Percentiles rank a stretch among this genome's conserved stretches.
Evolutionary conservation across 2,888 invertebrate genomes (phyloP).

Genomic region (Drosophila prolongata): DNA sequence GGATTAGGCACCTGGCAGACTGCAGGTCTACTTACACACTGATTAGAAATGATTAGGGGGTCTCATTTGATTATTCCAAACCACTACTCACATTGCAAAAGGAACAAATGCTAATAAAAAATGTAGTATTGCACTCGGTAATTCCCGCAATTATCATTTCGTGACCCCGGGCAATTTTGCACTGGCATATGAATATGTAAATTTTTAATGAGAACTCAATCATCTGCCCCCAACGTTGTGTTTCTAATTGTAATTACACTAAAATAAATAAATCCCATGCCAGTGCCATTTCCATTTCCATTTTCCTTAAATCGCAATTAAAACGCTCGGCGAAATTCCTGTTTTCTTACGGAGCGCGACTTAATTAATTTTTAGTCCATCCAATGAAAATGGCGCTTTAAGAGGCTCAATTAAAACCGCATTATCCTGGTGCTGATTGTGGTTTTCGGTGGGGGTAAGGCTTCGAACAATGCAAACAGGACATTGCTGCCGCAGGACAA

Average conservation of each 20-base stretch:
- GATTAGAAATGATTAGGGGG: slow-evolving; percentile 31
- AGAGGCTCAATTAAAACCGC: slow-evolving; percentile 64
- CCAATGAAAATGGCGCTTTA: slow-evolving; percentile 38
- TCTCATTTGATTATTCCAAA: slow-evolving; percentile 29
- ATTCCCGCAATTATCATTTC: slow-evolving; percentile 29
- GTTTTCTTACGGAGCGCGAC: slow-evolving; percentile 16
- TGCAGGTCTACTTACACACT: slow-evolving; percentile 7
- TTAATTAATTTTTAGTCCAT: slow-evolving; percentile 21
- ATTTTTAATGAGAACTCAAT: slow-evolving; percentile 4
- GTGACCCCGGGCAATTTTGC: slow-evolving; percentile 29
- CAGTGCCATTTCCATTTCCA: slow-evolving; percentile 1
- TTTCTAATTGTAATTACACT: slow-evolving; percentile 15
- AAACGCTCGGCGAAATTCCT: background rate
- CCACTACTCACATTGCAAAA: slow-evolving; percentile 6
- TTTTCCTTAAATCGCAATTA: slow-evolving; percentile 32
- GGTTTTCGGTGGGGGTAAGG: slow-evolving; percentile 8
- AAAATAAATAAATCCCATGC: slow-evolving; percentile 20
- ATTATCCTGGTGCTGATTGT: slow-evolving; percentile 55
- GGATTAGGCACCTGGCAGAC: slow-evolving; percentile 25
- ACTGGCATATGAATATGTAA: slow-evolving; percentile 24
- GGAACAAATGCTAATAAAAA: background rate
- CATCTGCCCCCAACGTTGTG: background rate
- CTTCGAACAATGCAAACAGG: slow-evolving; percentile 28
- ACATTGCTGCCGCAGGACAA: slow-evolving; percentile 27
- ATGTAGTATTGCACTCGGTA: slow-evolving; percentile 4